Evolutionary conservation across 2,888 invertebrate species (phyloP).

Genomic region (Andrena marginata): DNA sequence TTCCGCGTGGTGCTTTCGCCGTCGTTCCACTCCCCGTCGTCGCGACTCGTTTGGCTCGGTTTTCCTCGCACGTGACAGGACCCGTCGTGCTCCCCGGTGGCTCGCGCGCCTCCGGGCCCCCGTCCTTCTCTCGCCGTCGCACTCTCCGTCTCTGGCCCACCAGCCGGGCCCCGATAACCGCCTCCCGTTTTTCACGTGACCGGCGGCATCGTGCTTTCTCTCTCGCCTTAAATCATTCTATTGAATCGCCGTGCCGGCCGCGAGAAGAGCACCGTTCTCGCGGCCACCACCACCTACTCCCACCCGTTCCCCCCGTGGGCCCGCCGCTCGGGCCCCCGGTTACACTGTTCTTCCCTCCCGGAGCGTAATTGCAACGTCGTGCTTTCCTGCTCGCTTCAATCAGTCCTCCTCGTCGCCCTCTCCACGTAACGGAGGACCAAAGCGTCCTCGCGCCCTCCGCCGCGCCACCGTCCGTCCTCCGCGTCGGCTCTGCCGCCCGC

Average conservation of each 20-base stretch:
- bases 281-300: background rate
- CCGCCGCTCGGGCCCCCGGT: background rate
- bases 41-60: slow-evolving; percentile 15
- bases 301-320: background rate
- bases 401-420: slow-evolving; percentile 11
- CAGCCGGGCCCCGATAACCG: background rate
- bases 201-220: slow-evolving; percentile 33
- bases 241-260: slow-evolving; percentile 5
- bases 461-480: slow-evolving; percentile 10
- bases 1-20: slow-evolving; percentile 60
- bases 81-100: background rate
- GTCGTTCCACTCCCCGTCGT: slow-evolving; percentile 35
- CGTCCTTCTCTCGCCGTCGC: background rate
- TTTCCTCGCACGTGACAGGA: slow-evolving; percentile 21
- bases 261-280: slow-evolving; percentile 18
- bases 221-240: slow-evolving; percentile 26
- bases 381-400: slow-evolving; percentile 47
- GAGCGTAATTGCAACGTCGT: slow-evolving; percentile 29
- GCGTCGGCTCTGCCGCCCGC: slow-evolving; percentile 19
- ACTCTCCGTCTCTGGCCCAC: background rate
- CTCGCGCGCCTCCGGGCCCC: background rate
- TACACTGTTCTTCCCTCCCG: slow-evolving; percentile 21
- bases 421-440: slow-evolving; percentile 42
- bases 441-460: slow-evolving; percentile 44
- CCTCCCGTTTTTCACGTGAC: slow-evolving; percentile 29